A percentile compares a stretch with the other conserved stretches of the same genome.
Evolutionary conservation across 2,888 invertebrate species (phyloP).

Genomic region (Hipparchia sbordonii): DNA sequence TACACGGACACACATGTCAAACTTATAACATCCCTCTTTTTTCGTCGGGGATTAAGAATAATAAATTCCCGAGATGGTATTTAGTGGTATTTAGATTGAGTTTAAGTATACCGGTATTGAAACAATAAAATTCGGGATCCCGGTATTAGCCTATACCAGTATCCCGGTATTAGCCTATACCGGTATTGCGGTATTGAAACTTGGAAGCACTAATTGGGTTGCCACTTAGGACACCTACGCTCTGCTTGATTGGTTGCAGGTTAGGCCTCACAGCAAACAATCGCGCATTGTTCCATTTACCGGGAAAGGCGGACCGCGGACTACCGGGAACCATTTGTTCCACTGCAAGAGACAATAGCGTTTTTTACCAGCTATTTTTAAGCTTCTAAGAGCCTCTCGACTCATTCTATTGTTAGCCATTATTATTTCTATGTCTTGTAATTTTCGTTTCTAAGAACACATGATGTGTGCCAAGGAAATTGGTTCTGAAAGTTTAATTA

Average conservation of each 20-base stretch:
- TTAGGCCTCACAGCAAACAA: slow-evolving; percentile 45
- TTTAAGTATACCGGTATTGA: no score
- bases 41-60: not conserved
- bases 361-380: slow-evolving; percentile 57
- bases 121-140: no score
- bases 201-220: slow-evolving; percentile 3
- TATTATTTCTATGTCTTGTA: slow-evolving; percentile 50
- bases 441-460: slow-evolving; percentile 35
- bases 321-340: slow-evolving; percentile 72
- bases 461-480: slow-evolving; percentile 36
- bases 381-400: slow-evolving; percentile 48
- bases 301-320: slow-evolving; percentile 58
- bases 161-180: no score
- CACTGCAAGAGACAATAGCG: slow-evolving; percentile 64
- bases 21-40: no score
- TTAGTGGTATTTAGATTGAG: not conserved
- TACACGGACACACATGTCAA: no score
- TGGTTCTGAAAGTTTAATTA: slow-evolving; percentile 26
- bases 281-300: slow-evolving; percentile 69
- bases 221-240: slow-evolving; percentile 14
- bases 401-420: slow-evolving; percentile 57
- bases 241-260: not conserved
- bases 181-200: no score
- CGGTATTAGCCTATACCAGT: no score
- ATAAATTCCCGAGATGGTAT: slow-evolving; percentile 1